These are phyloP conservation scores for Petrolisthes cinctipes DNA, from an alignment of 2,888 invertebrate species.

Conservation along the genomic window DNA sequence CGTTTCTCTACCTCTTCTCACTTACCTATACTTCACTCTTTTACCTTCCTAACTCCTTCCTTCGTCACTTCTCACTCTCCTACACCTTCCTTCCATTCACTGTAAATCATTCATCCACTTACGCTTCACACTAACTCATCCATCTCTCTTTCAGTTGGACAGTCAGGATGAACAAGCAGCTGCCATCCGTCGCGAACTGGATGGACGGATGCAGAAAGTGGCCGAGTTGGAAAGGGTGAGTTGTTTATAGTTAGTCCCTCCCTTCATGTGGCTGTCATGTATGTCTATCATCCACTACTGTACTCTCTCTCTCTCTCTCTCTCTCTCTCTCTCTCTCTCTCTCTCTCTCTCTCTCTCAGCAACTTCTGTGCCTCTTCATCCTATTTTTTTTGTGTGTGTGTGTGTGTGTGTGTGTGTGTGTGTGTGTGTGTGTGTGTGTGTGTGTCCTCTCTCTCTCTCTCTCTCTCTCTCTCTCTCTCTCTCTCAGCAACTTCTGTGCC, in stretches of 20 bases:
- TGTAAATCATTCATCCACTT: background rate
- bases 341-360: no score
- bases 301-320: background rate
- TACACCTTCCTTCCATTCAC: background rate
- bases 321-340: no score
- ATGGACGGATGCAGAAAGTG: conserved; percentile 96
- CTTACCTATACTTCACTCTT: background rate
- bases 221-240: conserved; percentile 96
- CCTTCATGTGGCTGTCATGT: background rate
- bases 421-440: no score
- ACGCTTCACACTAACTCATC: no score
- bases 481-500: no score
- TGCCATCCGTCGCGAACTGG: conserved; percentile 96
- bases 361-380: no score
- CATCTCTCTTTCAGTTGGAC: conserved; percentile 81
- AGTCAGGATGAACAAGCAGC: conserved; percentile 99
- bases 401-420: no score
- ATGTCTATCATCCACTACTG: background rate
- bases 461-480: no score
- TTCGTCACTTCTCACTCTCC: background rate
- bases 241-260: background rate
- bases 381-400: no score
- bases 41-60: background rate
- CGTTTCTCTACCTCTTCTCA: background rate
- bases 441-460: no score